Evolutionary conservation across 64 coral and sea anemone genomes (phyloP), one percentile per base, ranked within the genome.

Genomic region (Dendrophyllia cribrosa): DNA sequence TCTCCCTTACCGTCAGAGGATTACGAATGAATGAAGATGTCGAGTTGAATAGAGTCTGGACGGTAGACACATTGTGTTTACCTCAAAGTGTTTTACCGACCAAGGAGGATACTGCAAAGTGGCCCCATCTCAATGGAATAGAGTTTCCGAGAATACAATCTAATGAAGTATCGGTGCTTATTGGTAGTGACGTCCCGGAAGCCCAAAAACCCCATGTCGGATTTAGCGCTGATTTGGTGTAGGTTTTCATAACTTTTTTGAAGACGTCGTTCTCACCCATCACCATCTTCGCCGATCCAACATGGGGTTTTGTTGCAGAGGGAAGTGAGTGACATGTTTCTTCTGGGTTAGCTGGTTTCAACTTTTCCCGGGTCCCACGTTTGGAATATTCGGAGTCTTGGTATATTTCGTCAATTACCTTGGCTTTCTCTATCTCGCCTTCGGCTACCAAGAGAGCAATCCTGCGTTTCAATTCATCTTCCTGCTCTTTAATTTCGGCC

Each of bases 401-500:
- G 15, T 51, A 52, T 1, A 51, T 23, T n/a, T 85, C 43, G 10
- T 85, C 63, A 47, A 68, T 21, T 3, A 20, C 82, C 19, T 65
- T 67, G 17, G 50, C 75, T 9, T 77, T 77, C n/a, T 77, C 75
- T 7, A 77, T 77, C n/a, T 77, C 75, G 4, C 75, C 51, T 77
- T 77, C 2, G 15, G 50, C 75, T 0, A 2, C 3, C 9, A 77
- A 56, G 4, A 77, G 3, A 56, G 75, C 51, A 77, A 77, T 77
- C 45, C 14, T 49, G 19, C 51, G 75, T 53, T 56, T 77, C 51
- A 77, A 20, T 52, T 56, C 20, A 11, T 55, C 50, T 74, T 72
- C 70, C 44, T 44, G 70, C 2, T 9, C 9, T 72, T 72, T 72
- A 2, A 72, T 72, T 4, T 72, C 70, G 23, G 70, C 34, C 13